Evolutionary conservation across 2,888 invertebrate genomes (phyloP).

Genomic region (Agelastica alni): DNA sequence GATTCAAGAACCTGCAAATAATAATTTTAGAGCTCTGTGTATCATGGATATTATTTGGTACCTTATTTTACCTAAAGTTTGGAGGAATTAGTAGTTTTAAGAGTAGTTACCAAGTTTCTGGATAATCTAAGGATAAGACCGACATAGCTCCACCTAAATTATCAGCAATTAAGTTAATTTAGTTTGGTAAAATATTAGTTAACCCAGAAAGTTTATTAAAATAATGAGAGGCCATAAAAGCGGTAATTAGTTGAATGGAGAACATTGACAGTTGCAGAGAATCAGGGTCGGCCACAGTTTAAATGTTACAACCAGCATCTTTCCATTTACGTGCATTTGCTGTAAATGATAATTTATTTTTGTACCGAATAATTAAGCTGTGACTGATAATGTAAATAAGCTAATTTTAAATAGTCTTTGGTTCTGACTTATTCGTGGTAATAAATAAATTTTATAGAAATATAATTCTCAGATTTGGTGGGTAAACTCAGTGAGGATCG

Average conservation of each 20-base stretch:
- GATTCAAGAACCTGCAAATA: too few species aligned
- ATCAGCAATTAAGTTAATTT: conserved; percentile 29
- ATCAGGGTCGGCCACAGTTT: too few species aligned
- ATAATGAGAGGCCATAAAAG: conserved; percentile 10
- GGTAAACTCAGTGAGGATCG: too few species aligned
- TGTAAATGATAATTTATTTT: too few species aligned
- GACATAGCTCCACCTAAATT: conserved; percentile 23
- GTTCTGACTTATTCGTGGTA: too few species aligned
- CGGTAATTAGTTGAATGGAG: conserved; percentile 6
- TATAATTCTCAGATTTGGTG: too few species aligned
- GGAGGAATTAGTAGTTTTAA: conserved; percentile 13
- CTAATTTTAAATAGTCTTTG: too few species aligned
- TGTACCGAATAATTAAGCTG: too few species aligned
- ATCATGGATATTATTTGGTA: conserved; percentile 18
- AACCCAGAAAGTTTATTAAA: conserved; percentile 17
- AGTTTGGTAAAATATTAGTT: conserved; percentile 21
- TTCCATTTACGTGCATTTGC: too few species aligned
- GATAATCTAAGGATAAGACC: conserved; percentile 22
- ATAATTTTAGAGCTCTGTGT: conserved; percentile 1
- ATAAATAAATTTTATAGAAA: too few species aligned
- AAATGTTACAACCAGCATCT: too few species aligned
- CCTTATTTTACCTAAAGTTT: conserved; percentile 5
- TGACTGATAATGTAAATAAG: too few species aligned
- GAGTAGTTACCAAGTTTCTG: conserved; percentile 21
- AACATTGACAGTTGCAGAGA: neutral